A percentile compares a stretch with the other conserved stretches of the same genome.
Conservation (phyloP, 2,888 invertebrate species). For the Eristalinus sepulchralis region DNA sequence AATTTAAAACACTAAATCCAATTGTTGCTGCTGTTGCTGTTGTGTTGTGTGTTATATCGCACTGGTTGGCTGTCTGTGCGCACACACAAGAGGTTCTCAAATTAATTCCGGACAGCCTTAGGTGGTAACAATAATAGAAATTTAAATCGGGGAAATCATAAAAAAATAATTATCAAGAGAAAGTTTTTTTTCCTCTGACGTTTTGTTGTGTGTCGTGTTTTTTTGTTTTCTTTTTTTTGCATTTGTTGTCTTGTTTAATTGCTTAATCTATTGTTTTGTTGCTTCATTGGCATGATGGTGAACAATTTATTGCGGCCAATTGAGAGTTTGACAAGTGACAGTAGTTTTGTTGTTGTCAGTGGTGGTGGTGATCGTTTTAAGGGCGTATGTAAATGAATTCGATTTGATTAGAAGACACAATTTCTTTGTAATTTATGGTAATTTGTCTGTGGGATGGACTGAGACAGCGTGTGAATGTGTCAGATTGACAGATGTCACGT, state of each 20-base stretch:
- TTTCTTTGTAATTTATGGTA: neutral
- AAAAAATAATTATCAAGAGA: slow-evolving; percentile 20
- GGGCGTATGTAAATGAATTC: neutral
- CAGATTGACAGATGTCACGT: neutral
- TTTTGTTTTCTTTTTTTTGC: slow-evolving; percentile 17
- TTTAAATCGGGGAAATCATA: slow-evolving; percentile 29
- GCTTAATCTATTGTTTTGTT: neutral
- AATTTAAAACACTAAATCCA: slow-evolving; percentile 28
- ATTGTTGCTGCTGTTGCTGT: slow-evolving; percentile 9
- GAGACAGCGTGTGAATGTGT: neutral
- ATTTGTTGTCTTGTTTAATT: neutral
- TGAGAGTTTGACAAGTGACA: neutral
- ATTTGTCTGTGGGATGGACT: neutral
- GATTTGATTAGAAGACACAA: neutral
- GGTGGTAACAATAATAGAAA: slow-evolving; percentile 24
- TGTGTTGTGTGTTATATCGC: neutral
- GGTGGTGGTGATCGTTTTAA: neutral
- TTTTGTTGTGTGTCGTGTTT: neutral
- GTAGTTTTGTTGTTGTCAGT: neutral
- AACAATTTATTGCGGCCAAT: neutral
- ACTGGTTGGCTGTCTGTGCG: neutral
- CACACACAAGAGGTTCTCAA: neutral
- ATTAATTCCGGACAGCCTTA: slow-evolving; percentile 17
- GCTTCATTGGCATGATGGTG: neutral
- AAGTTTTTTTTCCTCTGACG: slow-evolving; percentile 33